Evolutionary conservation across 2,888 invertebrate species (phyloP), one percentile per base, ranked within the genome.

Genomic region (Sarcophaga rosellei): DNA sequence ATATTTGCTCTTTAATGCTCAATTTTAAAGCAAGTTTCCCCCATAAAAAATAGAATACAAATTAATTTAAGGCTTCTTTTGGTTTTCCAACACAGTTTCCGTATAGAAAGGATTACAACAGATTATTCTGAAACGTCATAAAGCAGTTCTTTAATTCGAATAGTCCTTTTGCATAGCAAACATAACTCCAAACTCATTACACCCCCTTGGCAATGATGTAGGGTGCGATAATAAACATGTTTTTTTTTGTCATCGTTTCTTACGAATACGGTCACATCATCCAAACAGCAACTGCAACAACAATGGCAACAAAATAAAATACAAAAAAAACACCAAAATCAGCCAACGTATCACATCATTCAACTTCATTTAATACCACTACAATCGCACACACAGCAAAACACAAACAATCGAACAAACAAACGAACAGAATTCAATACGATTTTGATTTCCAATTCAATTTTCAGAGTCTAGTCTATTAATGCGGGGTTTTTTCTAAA

Each of bases 191-290:
- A 35, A 35, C 10, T 8, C 10, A 35, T 35, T 35, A 35, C 35
- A 35, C 35, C 35, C 35, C 35, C 35, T 10, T 35, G 35, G 35
- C 35, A 35, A 35, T n/a, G 73, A 44, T 61, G 66, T 75, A 63
- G 75, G 63, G 57, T 61, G 20, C 75, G 77, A 53, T 15, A 61
- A 3, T 70, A 82, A 87, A 88, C 88, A 87, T 87, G 88, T 88
- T 35, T 35, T 35, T 35, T 35, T 35, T 88, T 86, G 76, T 78
- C 70, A 81, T 85, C 75, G 75, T 72, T 72, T 79, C 82, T 72
- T 76, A 76, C 87, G 90, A 90, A 90, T 91, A 90, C 90, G 91
- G 92, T 91, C 91, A 91, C 89, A 90, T 91, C 91, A 91, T 86
- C 88, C 87, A 87, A 78, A 86, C 80, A 62, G 35, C 10, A 35